Conservation (phyloP, 2,888 invertebrate genomes). For the Exephanes ischioxanthus region DNA sequence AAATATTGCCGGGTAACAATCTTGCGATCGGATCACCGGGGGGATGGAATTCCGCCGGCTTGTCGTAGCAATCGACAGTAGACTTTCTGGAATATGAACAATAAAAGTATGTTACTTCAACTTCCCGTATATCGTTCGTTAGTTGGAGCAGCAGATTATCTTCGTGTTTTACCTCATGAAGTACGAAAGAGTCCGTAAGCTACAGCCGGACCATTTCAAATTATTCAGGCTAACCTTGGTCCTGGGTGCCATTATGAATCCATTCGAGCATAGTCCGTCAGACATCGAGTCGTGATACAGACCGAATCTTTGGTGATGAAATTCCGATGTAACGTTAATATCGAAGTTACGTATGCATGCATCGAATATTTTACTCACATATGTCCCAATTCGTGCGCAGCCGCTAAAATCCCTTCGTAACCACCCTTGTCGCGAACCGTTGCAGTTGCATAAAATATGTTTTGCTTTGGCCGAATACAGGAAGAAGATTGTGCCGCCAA, state of each 20-base stretch:
- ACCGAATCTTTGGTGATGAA: conserved; percentile 32
- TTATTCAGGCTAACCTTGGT: neutral
- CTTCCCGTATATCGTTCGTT: neutral
- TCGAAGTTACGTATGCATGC: neutral
- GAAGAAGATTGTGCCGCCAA: neutral
- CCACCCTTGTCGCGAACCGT: conserved; percentile 23
- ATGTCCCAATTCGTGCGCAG: conserved; percentile 57
- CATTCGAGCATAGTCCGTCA: neutral
- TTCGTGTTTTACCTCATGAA: neutral
- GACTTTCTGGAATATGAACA: neutral
- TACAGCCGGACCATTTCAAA: conserved; percentile 47
- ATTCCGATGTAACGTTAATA: neutral
- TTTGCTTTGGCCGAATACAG: neutral
- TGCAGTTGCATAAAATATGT: neutral
- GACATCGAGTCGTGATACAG: conserved; percentile 21
- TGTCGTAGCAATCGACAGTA: neutral
- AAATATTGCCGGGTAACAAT: neutral
- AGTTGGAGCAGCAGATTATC: neutral
- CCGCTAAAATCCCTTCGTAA: conserved; percentile 33
- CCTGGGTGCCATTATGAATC: conserved; percentile 31
- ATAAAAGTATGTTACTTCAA: neutral
- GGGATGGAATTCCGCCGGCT: neutral
- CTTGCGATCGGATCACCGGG: neutral
- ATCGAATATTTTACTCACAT: conserved; percentile 36
- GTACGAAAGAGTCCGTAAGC: neutral